Percentiles rank a stretch among this genome's conserved stretches.
phyloP scores from a whole-genome alignment of 1,140 invertebrate genomes.

The Saccostrea cuccullata region DNA sequence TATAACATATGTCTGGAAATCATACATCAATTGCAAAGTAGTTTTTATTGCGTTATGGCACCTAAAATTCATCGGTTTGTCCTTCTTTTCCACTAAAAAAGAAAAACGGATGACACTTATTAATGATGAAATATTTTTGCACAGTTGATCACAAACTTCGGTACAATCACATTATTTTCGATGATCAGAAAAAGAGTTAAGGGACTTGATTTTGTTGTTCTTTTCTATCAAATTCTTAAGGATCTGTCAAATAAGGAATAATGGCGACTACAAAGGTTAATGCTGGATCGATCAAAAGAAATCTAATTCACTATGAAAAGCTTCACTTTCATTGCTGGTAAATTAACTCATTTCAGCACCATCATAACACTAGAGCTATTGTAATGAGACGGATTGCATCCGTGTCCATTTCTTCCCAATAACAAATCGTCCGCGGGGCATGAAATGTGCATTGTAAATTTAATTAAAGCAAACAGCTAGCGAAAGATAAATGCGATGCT shows the following conservation, averaged over 20 bases:
- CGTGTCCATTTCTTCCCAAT: conserved; percentile 37
- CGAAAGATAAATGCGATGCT: conserved; percentile 35
- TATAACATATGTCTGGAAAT: background rate
- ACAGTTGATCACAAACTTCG: background rate
- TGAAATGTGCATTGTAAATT: conserved; percentile 45
- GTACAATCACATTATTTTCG: conserved; percentile 2
- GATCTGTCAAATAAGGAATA: conserved; percentile 28
- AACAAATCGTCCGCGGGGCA: conserved; percentile 44
- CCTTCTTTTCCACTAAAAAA: background rate
- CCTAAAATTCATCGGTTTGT: background rate
- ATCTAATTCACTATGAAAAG: conserved; percentile 34
- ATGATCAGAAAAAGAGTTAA: background rate
- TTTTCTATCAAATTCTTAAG: conserved; percentile 32
- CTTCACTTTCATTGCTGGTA: conserved; percentile 37
- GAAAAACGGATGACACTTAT: background rate
- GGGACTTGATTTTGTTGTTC: conserved; percentile 25
- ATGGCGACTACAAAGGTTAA: conserved; percentile 9
- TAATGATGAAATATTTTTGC: background rate
- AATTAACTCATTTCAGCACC: conserved; percentile 39
- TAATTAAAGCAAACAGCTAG: conserved; percentile 39
- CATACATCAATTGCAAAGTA: background rate
- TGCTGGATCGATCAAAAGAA: conserved; percentile 33
- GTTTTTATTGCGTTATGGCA: background rate
- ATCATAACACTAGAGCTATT: background rate
- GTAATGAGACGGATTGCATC: conserved; percentile 34